Evolutionary conservation across 2,113 vertebrate species (phyloP).

Genomic region (Nerophis lumbriciformis): DNA sequence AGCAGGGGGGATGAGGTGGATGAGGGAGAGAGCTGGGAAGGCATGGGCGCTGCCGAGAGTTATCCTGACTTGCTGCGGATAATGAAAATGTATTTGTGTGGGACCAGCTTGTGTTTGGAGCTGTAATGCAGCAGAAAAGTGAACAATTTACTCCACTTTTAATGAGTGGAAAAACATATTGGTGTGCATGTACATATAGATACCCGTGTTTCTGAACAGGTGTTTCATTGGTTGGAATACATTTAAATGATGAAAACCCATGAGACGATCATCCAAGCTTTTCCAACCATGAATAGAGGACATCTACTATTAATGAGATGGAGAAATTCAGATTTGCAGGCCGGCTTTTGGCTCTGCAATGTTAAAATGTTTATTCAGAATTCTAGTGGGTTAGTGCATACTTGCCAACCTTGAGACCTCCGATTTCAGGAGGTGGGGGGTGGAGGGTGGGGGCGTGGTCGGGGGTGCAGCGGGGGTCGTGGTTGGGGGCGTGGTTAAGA

Average conservation of each 20-base stretch:
- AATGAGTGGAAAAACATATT: background rate
- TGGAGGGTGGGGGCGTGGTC: too few relatives aligned
- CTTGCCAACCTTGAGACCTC: too few relatives aligned
- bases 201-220: conserved; percentile 53
- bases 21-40: conserved; percentile 33
- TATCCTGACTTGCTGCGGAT: conserved; percentile 32
- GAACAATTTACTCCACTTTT: too few relatives aligned
- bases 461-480: too few relatives aligned
- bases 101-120: background rate
- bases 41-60: conserved; percentile 39
- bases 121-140: conserved; percentile 6
- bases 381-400: conserved; percentile 39
- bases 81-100: conserved; percentile 20
- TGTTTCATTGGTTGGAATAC: conserved; percentile 61
- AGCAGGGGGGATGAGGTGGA: conserved; percentile 45
- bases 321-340: conserved; percentile 62
- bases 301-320: conserved; percentile 69
- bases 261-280: conserved; percentile 60
- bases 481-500: too few relatives aligned
- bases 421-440: too few relatives aligned
- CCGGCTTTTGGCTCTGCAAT: conserved; percentile 50
- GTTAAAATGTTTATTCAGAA: conserved; percentile 52
- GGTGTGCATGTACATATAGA: conserved; percentile 18
- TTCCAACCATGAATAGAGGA: conserved; percentile 50
- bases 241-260: conserved; percentile 70